Conservation (phyloP, 2,113 vertebrate species). For the Cheilinus undulatus region DNA sequence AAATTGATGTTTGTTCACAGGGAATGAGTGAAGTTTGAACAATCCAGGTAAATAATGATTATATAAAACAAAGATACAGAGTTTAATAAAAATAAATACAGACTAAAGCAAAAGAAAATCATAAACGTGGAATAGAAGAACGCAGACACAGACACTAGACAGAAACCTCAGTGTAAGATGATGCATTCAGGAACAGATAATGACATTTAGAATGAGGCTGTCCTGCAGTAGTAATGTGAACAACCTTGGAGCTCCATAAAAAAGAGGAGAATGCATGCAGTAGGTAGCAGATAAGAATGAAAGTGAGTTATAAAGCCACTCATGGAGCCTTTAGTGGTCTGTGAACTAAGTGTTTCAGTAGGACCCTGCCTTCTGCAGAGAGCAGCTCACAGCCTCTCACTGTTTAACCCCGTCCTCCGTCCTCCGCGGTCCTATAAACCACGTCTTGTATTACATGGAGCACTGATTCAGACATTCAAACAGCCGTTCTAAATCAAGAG, state of each 20-base stretch:
- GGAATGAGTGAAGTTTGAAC: too few species aligned
- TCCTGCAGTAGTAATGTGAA: neutral
- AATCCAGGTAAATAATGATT: too few species aligned
- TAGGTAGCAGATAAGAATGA: conserved; percentile 13
- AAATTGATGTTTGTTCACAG: too few species aligned
- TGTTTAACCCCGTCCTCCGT: conserved; percentile 49
- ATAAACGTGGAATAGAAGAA: too few species aligned
- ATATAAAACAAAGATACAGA: too few species aligned
- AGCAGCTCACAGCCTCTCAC: conserved; percentile 39
- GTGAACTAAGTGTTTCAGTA: conserved; percentile 55
- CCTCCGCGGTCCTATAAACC: conserved; percentile 67
- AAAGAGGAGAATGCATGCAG: neutral
- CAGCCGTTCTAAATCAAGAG: conserved; percentile 47
- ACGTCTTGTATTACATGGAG: conserved; percentile 67
- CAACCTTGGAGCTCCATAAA: neutral
- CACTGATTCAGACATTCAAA: conserved; percentile 68
- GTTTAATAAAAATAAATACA: too few species aligned
- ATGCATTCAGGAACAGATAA: too few species aligned
- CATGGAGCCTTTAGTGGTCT: conserved; percentile 14
- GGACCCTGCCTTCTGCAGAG: conserved; percentile 25
- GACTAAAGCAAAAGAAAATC: too few species aligned
- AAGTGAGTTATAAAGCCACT: conserved; percentile 15
- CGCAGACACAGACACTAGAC: too few species aligned
- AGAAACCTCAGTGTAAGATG: too few species aligned
- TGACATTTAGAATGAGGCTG: too few species aligned